Base-by-base conservation (phyloP, 2,888 invertebrate genomes). In the Xylota segnis region DNA sequence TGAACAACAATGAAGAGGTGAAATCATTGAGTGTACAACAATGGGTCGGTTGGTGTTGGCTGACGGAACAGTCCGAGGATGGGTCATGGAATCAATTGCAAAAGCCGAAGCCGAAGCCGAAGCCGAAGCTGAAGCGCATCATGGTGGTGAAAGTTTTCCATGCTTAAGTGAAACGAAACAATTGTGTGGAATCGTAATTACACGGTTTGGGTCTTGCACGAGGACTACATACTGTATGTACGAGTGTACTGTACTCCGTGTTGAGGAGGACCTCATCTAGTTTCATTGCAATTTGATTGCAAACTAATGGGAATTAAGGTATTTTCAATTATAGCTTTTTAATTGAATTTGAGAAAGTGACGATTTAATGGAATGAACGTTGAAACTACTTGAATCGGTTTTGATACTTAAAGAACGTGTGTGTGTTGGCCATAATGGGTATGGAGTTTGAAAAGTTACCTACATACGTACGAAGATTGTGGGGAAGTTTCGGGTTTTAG, bases 271-370 rank as follows among this genome's bases (percentile, higher is more conserved):
- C 59, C 72, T 72, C 45, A 37, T 83, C 56, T 34, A 56, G 23
- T 54, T 75, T 75, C 45, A 82, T 81, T 74, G 74, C 66, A 63
- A 75, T 75, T 83, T 78, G 72, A 83, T 83, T 83, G 74, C 63
- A 40, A 74, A 56, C 68, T 78, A 83, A 83, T 83, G 59, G 61
- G 43, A 40, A 61, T 54, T 59, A 72, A 76, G 52, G 56, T 58
- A 43, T 78, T 83, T 83, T 77, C 54, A 59, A 72, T 83, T 72
- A 83, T 74, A 40, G 45, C 47, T 61, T 66, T 61, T 79, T 74
- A 74, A 83, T 78, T 58, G 74, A 74, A 54, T 63, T 61, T 16
- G 61, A 70, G 79, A 83, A 83, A 83, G 83, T 79, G 68, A 56
- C 59, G 56, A 76, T 77, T 27, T 68, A 81, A 81, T 81, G 61